A percentile compares a stretch with the other conserved stretches of the same genome.
Conservation (phyloP, 2,888 invertebrate species). For the Leucophenga maculata region DNA sequence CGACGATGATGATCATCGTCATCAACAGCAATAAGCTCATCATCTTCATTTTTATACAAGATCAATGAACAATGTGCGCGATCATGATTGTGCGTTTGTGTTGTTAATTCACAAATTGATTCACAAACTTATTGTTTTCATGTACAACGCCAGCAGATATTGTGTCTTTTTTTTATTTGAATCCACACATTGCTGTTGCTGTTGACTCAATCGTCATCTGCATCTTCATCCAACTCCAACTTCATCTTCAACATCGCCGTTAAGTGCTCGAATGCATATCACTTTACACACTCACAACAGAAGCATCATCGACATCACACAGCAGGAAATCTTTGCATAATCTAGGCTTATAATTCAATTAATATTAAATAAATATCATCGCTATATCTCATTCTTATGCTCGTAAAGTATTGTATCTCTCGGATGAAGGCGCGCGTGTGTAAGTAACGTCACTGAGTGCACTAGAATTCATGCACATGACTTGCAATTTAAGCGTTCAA, state of each 20-base stretch:
- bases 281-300: constrained; percentile 30
- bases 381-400: background rate
- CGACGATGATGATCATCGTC: constrained; percentile 3
- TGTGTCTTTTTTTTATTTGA: background rate
- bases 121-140: constrained; percentile 41
- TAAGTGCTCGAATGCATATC: constrained; percentile 13
- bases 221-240: background rate
- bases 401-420: background rate
- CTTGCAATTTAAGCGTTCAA: constrained; percentile 55
- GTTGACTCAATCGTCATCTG: constrained; percentile 23
- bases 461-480: constrained; percentile 66
- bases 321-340: constrained; percentile 68
- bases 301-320: constrained; percentile 17
- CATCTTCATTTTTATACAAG: background rate
- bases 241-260: background rate
- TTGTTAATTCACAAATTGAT: constrained; percentile 49
- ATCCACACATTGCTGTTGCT: background rate
- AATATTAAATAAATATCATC: constrained; percentile 55
- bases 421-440: too few relatives aligned
- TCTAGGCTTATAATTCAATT: constrained; percentile 71
- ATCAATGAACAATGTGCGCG: constrained; percentile 32
- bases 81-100: constrained; percentile 44
- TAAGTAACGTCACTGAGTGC: constrained; percentile 45
- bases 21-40: too few relatives aligned
- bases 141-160: background rate